phyloP scores from a whole-genome alignment of 2,113 vertebrate genomes.

The Copsychus sechellarum region DNA sequence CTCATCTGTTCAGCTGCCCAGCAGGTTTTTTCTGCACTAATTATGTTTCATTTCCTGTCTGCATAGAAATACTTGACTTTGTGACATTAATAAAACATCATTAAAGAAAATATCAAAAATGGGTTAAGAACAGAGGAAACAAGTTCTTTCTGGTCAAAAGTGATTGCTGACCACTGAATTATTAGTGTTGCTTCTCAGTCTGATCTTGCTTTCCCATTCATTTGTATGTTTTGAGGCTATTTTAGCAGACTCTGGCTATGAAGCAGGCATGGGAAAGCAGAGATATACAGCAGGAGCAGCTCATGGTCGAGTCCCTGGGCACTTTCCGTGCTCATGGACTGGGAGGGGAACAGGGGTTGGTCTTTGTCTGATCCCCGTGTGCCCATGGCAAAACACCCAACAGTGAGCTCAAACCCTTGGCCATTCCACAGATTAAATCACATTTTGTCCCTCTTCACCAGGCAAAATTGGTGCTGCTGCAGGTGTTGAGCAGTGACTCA shows the following conservation, averaged over 20 bases:
- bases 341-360: fast-evolving
- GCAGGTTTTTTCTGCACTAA: background rate
- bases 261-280: background rate
- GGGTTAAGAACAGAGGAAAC: background rate
- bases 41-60: background rate
- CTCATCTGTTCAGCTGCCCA: background rate
- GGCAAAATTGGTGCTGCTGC: background rate
- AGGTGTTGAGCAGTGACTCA: background rate
- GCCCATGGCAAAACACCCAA: background rate
- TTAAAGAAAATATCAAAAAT: background rate
- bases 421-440: background rate
- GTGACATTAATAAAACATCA: background rate
- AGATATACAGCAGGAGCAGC: background rate
- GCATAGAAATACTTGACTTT: background rate
- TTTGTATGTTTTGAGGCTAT: background rate
- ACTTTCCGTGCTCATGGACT: background rate
- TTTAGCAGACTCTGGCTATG: background rate
- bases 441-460: background rate
- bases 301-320: fast-evolving
- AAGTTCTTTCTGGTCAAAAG: background rate
- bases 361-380: background rate
- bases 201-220: background rate
- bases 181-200: background rate
- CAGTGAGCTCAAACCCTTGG: background rate
- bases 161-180: background rate